These are phyloP conservation scores for Thalassoma bifasciatum DNA, from an alignment of 2,113 vertebrate genomes.

Conservation along the genomic window DNA sequence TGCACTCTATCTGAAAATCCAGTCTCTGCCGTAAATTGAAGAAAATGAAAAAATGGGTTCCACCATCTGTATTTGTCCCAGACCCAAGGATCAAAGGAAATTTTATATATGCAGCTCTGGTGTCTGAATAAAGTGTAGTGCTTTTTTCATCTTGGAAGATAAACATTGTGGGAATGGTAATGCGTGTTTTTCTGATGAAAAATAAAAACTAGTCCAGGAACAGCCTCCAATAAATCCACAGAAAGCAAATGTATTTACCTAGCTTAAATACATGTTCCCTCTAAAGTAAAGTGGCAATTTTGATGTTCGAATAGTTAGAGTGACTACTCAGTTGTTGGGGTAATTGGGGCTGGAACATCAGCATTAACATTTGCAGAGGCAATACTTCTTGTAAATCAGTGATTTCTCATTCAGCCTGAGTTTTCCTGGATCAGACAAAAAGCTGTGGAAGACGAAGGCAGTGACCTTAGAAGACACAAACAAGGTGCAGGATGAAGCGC, in stretches of 20 bases:
- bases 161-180: constrained; percentile 22
- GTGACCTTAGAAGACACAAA: constrained; percentile 8
- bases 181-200: constrained; percentile 6
- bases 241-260: neutral
- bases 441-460: neutral
- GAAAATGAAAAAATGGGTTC: constrained; percentile 63
- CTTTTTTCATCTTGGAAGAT: constrained; percentile 21
- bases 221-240: constrained; percentile 11
- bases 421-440: neutral
- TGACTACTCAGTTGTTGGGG: neutral
- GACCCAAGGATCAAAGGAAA: constrained; percentile 53
- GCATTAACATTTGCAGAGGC: constrained; percentile 15
- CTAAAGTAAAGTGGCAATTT: neutral
- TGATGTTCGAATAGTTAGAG: neutral
- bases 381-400: constrained; percentile 22
- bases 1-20: constrained; percentile 46
- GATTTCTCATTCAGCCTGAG: neutral
- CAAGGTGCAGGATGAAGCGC: neutral
- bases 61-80: constrained; percentile 59
- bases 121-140: constrained; percentile 13
- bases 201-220: constrained; percentile 13
- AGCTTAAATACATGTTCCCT: neutral
- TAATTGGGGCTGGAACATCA: constrained; percentile 5
- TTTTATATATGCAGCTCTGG: constrained; percentile 35
- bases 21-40: constrained; percentile 47